Evolutionary conservation across 2,888 invertebrate genomes (phyloP).

Genomic region (Leucoptera coffeella): DNA sequence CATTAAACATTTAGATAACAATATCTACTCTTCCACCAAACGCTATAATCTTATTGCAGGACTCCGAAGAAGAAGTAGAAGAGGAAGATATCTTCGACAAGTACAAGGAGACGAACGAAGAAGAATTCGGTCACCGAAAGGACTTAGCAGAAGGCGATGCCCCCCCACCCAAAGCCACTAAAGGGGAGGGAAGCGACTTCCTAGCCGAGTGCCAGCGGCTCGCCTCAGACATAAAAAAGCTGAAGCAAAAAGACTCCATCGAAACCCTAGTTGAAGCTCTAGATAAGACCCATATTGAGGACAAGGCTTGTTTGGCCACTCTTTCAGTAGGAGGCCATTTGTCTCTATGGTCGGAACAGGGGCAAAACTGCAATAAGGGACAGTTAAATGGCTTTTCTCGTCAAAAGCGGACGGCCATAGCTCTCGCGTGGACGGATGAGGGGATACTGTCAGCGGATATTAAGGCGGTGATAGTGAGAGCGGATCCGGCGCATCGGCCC

Average conservation of each 20-base stretch:
- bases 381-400: no score
- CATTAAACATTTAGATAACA: no score
- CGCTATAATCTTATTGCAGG: no score
- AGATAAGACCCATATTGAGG: constrained; percentile 17
- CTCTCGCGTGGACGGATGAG: constrained; percentile 17
- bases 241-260: constrained; percentile 20
- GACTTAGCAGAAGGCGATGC: constrained; percentile 27
- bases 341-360: no score
- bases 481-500: constrained; percentile 30
- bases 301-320: constrained; percentile 15
- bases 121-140: constrained; percentile 45
- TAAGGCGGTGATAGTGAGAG: constrained; percentile 60
- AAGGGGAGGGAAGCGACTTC: constrained; percentile 16
- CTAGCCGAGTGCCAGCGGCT: constrained; percentile 33
- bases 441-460: no score
- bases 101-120: constrained; percentile 31
- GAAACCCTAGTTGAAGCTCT: constrained; percentile 27
- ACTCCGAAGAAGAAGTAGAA: no score
- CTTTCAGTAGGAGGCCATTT: no score
- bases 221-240: no score
- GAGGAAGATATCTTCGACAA: constrained; percentile 46
- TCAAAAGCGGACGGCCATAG: no score
- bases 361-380: no score
- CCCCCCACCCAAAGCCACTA: constrained; percentile 19
- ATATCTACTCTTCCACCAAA: no score